These are phyloP conservation scores for Oostethus manadensis DNA, from an alignment of 2,113 vertebrate species.

Conservation along the genomic window DNA sequence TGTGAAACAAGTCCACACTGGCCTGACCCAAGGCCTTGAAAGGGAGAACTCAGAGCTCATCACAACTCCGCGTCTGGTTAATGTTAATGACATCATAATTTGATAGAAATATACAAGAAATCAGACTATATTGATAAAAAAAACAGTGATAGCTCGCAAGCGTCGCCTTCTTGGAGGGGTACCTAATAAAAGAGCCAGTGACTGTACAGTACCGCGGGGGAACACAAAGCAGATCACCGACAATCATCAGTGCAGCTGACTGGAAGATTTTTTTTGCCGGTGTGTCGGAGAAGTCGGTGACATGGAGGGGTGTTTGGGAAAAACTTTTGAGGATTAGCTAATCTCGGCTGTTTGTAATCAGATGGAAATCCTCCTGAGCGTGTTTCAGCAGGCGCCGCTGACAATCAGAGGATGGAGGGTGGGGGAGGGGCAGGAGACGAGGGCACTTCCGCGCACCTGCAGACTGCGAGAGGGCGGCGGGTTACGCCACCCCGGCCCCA, in stretches of 20 bases:
- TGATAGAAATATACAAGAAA: neutral
- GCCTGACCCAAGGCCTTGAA: constrained; percentile 25
- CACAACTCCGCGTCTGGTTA: constrained; percentile 1
- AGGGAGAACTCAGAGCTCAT: neutral
- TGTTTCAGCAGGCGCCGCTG: constrained; percentile 28
- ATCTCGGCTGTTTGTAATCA: constrained; percentile 65
- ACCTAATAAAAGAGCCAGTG: neutral
- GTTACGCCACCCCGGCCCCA: neutral
- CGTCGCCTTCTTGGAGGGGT: too few relatives aligned
- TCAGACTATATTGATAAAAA: too few relatives aligned
- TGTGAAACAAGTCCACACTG: constrained; percentile 46
- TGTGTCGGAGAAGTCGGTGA: neutral
- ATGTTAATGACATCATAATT: neutral
- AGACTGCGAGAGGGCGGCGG: constrained; percentile 15
- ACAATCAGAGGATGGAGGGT: constrained; percentile 42
- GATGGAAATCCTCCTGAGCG: constrained; percentile 65
- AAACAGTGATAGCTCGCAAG: too few relatives aligned
- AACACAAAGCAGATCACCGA: neutral
- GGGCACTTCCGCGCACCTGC: constrained; percentile 50
- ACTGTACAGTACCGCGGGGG: neutral
- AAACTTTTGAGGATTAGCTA: constrained; percentile 49
- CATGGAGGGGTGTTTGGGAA: constrained; percentile 16
- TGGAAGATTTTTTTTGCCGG: neutral
- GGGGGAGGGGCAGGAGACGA: constrained; percentile 30
- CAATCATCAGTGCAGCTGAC: neutral